Conservation (phyloP, 2,888 invertebrate species). For the Portevinia maculata region DNA sequence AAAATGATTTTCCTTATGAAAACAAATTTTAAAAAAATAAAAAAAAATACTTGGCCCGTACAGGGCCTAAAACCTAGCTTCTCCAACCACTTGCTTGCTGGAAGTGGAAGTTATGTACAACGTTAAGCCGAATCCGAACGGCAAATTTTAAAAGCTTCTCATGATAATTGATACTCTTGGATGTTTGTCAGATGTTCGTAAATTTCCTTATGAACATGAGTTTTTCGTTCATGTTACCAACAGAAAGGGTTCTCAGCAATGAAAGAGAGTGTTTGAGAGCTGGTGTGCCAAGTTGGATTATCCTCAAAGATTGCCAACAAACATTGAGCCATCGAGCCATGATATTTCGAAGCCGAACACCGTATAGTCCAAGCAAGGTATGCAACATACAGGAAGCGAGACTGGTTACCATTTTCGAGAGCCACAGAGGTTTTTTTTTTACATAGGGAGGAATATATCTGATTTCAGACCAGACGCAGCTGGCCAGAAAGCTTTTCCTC, state of each 20-base stretch:
- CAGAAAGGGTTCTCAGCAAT: no score
- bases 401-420: conserved; percentile 86
- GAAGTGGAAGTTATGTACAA: no score
- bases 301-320: conserved; percentile 89
- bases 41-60: no score
- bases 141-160: no score
- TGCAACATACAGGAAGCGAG: conserved; percentile 85
- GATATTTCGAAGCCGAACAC: conserved; percentile 85
- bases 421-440: conserved; percentile 85
- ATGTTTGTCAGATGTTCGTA: no score
- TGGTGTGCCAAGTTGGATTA: conserved; percentile 85
- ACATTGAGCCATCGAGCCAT: conserved; percentile 86
- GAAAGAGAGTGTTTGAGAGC: conserved; percentile 83
- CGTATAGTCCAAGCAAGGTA: conserved; percentile 85
- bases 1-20: no score
- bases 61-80: no score
- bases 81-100: no score
- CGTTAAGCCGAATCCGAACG: no score
- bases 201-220: conserved; percentile 14
- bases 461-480: conserved; percentile 85
- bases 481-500: conserved; percentile 79
- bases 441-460: conserved; percentile 87
- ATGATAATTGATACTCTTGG: no score
- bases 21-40: no score
- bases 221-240: conserved; percentile 80